Evolutionary conservation across 2,888 invertebrate species (phyloP), one percentile per base, ranked within the genome.

Genomic region (Suillia variegata): DNA sequence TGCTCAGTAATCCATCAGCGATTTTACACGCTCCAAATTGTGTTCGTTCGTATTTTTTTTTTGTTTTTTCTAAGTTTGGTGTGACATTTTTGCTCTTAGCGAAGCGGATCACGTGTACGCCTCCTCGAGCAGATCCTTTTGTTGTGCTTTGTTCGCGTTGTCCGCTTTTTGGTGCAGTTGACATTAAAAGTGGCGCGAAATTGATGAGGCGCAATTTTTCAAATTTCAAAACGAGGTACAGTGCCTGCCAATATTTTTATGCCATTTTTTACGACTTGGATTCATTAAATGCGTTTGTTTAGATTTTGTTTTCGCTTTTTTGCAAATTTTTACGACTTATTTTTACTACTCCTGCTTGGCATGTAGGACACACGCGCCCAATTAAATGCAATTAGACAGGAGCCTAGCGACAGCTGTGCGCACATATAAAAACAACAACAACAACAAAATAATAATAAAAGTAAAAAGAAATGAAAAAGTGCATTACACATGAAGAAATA

Each of bases 21-120:
- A 69, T 73, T 75, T 63, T 71, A 58, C 56, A 70, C 62, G 74
- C 70, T 69, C 49, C 31, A 56, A 49, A 55, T 48, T 45, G 17
- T 8, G 51, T 67, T 64, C 65, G n/a, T n/a, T n/a, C n/a, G n/a
- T n/a, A n/a, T n/a, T n/a, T n/a, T n/a, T n/a, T n/a, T n/a, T n/a
- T n/a, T n/a, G n/a, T n/a, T n/a, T n/a, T n/a, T n/a, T n/a, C n/a
- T n/a, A n/a, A n/a, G n/a, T n/a, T n/a, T 65, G 59, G 56, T 65
- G n/a, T n/a, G 64, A 64, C 63, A 61, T 56, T 59, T 62, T n/a
- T n/a, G n/a, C n/a, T 63, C 26, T 10, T 33, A n/a, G 20, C 63
- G 71, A 70, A 75, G 74, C 74, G 75, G 74, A 69, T 68, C 70
- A 67, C 38, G 54, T 64, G 57, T 63, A 71, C 74, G 71, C 74